Base-by-base conservation (phyloP, 2,888 invertebrate genomes). In the Allygus modestus region DNA sequence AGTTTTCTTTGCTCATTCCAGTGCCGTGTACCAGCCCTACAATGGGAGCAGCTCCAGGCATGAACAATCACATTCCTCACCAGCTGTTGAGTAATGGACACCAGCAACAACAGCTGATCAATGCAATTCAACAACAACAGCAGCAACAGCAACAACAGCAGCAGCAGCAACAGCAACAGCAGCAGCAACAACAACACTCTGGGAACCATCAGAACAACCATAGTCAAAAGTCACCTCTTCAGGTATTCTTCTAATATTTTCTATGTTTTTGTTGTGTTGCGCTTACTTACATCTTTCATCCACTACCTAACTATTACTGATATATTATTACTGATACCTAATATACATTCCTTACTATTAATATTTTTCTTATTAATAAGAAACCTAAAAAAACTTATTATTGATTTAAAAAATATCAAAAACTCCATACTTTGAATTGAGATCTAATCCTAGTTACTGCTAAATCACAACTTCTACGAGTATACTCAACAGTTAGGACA, bases 131-230 rank as follows among this genome's bases (percentile, higher is more conserved):
- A 87, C 41, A 87, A 88, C 86, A 84, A 61, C 86, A 84, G 81
- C 86, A 65, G 85, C 88, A 77, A 73, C 87, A 85, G 69, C 88
- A 85, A 86, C 88, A 86, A 84, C 88, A 83, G 84, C 87, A 90
- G 23, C 90, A 90, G 20, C 90, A 89, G 81, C 43, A 87, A 88
- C 86, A 85, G 69, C 86, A 84, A 79, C 86, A 69, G 84, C 88
- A 77, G 81, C 87, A 85, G 73, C 87, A 90, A 23, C 90, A 90
- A 23, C 90, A 89, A 81, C 90, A 79, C 84, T 28, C 54, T 26
- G 28, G 77, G 17, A 65, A 41, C 79, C 26, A 61, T 46, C 46
- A 79, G 0, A 79, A 43, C 26, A 77, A 61, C 31, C 84, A 79
- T 37, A 79, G 61, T 84, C 84, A 84, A 15, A 84, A 77, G 51